A percentile compares a stretch with the other conserved stretches of the same genome.
Evolutionary conservation across 2,113 vertebrate species (phyloP).

Genomic region (Acrocephalus kingi): DNA sequence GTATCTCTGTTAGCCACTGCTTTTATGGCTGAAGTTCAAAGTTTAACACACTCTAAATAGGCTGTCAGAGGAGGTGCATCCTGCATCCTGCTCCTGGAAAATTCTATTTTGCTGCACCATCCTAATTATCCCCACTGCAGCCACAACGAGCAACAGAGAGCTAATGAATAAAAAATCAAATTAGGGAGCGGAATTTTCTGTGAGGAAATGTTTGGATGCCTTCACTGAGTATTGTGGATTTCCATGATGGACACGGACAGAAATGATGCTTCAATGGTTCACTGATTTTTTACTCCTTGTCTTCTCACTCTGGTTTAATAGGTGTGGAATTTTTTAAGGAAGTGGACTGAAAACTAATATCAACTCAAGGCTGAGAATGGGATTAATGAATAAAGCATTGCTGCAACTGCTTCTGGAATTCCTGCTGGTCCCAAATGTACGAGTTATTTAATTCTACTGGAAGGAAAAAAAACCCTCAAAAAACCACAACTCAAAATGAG

Average conservation of each 20-base stretch:
- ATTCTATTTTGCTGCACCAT: not conserved
- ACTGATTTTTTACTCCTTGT: not conserved
- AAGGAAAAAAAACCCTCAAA: not conserved
- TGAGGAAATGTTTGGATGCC: not conserved
- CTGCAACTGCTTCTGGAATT: not conserved
- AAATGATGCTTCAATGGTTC: not conserved
- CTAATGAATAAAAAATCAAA: constrained; percentile 25
- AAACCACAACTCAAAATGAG: not conserved
- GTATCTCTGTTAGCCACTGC: not conserved
- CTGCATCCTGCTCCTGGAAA: not conserved
- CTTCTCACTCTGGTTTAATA: not conserved
- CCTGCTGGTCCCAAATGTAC: not conserved
- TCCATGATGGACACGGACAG: not conserved
- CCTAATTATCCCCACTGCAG: constrained; percentile 35
- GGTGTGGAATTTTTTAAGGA: not conserved
- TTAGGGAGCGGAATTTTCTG: not conserved
- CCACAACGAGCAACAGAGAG: not conserved
- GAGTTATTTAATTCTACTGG: not conserved
- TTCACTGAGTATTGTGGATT: not conserved
- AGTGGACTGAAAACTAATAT: not conserved
- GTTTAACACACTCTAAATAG: not conserved
- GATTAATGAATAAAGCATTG: not conserved
- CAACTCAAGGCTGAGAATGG: not conserved
- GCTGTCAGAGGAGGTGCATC: not conserved
- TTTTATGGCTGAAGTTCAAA: constrained; percentile 12